Evolutionary conservation across 2,888 invertebrate genomes (phyloP), one percentile per base, ranked within the genome.

Genomic region (Argyra leucocephala): DNA sequence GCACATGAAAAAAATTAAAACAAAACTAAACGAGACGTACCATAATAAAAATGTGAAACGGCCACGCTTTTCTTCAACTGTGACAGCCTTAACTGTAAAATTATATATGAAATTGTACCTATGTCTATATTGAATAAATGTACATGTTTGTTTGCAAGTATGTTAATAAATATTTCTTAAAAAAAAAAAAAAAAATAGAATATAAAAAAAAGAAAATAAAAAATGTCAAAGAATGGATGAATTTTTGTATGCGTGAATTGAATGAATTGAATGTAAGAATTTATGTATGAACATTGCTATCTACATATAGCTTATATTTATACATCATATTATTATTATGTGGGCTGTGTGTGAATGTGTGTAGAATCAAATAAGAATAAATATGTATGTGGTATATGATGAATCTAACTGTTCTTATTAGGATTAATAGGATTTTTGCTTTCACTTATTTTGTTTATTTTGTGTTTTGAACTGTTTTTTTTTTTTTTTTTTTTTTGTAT

Each of bases 51-150:
- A 31, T 3, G 18, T 48, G 18, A 48, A 48, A 48, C 48, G 48
- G 48, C 48, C 48, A 48, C 48, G 48, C 48, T 48, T 48, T 48
- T 48, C 48, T 48, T 48, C 48, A 48, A 48, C 48, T 48, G 48
- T 48, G 48, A 48, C 48, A 48, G 48, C 48, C 48, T 18, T 48
- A 18, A 48, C 48, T 48, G 48, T 48, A 48, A 48, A n/a, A 48
- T 6, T 48, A 48, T 48, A n/a, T 48, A 1, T 18, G 15, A 18
- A 48, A n/a, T n/a, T 48, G 18, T 48, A 48, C 5, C 4, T 48
- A 48, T 48, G 18, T 9, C 18, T n/a, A 48, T 48, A n/a, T 48
- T 48, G 31, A 31, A 31, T 10, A 31, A 31, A 26, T 6, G 9
- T 26, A 26, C 4, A 26, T n/a, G n/a, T n/a, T n/a, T n/a, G n/a